These are phyloP conservation scores for Melinaea menophilus DNA, from an alignment of 2,888 invertebrate genomes.

Conservation along the genomic window DNA sequence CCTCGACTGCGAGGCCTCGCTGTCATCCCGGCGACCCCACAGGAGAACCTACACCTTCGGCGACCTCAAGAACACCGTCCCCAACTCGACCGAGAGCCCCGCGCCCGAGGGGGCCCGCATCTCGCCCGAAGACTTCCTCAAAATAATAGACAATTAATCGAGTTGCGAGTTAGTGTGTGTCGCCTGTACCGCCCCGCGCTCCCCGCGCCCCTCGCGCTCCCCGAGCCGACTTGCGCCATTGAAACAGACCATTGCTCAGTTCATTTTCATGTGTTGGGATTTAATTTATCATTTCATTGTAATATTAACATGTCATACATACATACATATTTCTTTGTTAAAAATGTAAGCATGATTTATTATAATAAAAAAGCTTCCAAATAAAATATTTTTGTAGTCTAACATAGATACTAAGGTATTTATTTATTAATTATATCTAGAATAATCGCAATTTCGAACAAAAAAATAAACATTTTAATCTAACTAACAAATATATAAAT, in stretches of 20 bases:
- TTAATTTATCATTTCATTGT: slow-evolving; percentile 3
- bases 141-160: slow-evolving; percentile 61
- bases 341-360: too few relatives aligned
- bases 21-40: slow-evolving; percentile 36
- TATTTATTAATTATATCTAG: neutral
- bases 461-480: neutral
- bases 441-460: neutral
- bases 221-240: slow-evolving; percentile 67
- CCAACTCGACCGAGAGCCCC: slow-evolving; percentile 49
- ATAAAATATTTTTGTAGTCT: slow-evolving; percentile 7
- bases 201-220: slow-evolving; percentile 66
- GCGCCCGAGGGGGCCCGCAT: slow-evolving; percentile 50
- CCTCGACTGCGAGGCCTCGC: slow-evolving; percentile 53
- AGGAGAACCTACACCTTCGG: slow-evolving; percentile 65
- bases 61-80: slow-evolving; percentile 68
- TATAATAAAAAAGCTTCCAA: slow-evolving; percentile 4
- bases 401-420: slow-evolving; percentile 2
- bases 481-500: too few relatives aligned
- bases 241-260: slow-evolving; percentile 73
- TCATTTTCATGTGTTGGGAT: slow-evolving; percentile 18
- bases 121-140: slow-evolving; percentile 64
- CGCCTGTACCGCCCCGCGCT: slow-evolving; percentile 46
- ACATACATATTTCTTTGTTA: neutral
- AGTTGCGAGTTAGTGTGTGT: slow-evolving; percentile 34
- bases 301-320: neutral